These are phyloP conservation scores for Acanthosoma haemorrhoidale DNA, from an alignment of 2,888 invertebrate genomes.

Conservation along the genomic window DNA sequence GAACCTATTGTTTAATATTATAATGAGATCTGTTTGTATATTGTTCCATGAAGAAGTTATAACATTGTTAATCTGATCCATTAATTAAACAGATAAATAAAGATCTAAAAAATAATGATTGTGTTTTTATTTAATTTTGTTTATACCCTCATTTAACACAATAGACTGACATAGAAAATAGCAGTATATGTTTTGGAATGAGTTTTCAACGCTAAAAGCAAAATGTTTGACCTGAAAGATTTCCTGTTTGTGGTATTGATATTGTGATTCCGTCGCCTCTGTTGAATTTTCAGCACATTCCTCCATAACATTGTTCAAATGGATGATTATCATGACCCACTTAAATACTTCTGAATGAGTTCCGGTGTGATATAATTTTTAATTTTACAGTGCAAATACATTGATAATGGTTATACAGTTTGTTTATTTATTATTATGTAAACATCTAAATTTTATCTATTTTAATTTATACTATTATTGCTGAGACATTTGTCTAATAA, in stretches of 20 bases:
- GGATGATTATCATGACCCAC: background rate
- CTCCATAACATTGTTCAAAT: constrained; percentile 19
- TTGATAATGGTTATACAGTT: no score
- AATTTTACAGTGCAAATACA: no score
- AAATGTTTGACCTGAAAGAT: background rate
- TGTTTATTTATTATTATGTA: no score
- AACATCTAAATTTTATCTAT: no score
- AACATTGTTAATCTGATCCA: background rate
- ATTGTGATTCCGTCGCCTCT: background rate
- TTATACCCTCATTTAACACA: background rate
- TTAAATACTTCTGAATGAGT: background rate
- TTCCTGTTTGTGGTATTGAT: background rate
- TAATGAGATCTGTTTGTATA: background rate
- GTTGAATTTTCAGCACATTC: constrained; percentile 13
- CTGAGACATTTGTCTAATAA: no score
- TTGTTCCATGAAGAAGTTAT: background rate
- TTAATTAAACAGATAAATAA: background rate
- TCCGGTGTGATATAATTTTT: background rate
- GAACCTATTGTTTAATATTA: background rate
- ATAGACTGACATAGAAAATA: constrained; percentile 2
- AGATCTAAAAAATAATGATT: background rate
- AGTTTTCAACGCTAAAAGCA: no score
- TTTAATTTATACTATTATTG: no score
- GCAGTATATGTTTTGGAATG: background rate
- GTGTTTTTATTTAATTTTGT: background rate